Evolutionary conservation across 2,113 vertebrate species (phyloP).

Genomic region (Nothocercus nigrocapillus): DNA sequence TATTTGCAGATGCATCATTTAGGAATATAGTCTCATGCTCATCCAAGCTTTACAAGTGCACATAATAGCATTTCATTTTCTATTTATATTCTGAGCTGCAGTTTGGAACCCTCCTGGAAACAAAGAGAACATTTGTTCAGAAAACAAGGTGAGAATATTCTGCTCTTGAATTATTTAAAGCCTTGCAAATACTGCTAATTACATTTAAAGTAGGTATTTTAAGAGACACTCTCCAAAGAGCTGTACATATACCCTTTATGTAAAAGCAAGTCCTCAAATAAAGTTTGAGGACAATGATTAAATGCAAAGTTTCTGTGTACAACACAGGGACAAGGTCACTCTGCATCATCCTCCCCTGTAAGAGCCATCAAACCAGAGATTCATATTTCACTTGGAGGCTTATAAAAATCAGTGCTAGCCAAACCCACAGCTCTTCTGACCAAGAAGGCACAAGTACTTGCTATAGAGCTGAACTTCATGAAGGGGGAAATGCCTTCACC

Average conservation of each 20-base stretch:
- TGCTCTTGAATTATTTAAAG: conserved; percentile 42
- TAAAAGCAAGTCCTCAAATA: not conserved
- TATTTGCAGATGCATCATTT: not conserved
- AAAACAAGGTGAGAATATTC: conserved; percentile 36
- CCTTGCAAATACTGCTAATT: conserved; percentile 45
- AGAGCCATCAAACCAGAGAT: not conserved
- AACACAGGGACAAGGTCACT: not conserved
- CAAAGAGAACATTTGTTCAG: conserved; percentile 50
- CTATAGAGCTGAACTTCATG: not conserved
- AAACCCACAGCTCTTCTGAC: not conserved
- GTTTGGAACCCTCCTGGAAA: conserved; percentile 10
- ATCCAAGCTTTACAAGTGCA: not conserved
- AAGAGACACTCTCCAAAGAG: not conserved
- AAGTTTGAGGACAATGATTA: not conserved
- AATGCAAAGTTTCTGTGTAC: not conserved
- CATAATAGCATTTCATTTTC: conserved; percentile 53
- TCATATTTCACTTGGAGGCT: not conserved
- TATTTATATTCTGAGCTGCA: conserved; percentile 56
- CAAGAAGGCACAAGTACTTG: not conserved
- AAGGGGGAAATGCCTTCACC: not conserved
- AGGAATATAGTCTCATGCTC: conserved; percentile 31
- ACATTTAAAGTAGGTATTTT: not conserved
- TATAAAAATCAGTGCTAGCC: not conserved
- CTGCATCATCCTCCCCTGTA: not conserved
- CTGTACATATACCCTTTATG: not conserved